Base-by-base conservation (phyloP, 1,140 invertebrate species). In the Prorops nasuta region DNA sequence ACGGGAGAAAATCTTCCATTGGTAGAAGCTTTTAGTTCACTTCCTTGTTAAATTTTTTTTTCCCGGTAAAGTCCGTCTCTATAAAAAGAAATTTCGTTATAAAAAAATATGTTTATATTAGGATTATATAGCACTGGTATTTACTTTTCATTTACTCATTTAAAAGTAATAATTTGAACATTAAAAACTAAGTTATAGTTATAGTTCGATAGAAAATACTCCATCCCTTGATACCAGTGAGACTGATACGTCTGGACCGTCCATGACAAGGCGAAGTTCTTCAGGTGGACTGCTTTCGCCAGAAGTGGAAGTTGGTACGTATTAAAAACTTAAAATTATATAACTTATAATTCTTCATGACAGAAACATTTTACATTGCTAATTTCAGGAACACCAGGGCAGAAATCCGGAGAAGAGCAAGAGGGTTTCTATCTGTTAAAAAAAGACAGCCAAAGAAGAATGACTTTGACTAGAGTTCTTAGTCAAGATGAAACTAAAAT, bases 391-490 rank as follows among this genome's bases (percentile, higher is more conserved):
- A 72, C 74, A 63, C 48, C 70, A 8, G 67, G 63, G 10, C 66
- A 67, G 18, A 80, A 79, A 60, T 72, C 75, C 38, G 79, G 81
- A n/a, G 82, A 83, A 34, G 90, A 95, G 73, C 85, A 88, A 37
- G 92, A 94, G 70, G 91, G 92, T 0, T 98, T 98, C 71, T 98
- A 97, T 77, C 76, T 98, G 40, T 77, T 98, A 6, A 96, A 98
- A 71, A 99, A 98, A 72, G 96, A 98, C 67, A 97, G 94, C 3
- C 96, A 99, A 74, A 81, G 96, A 40, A 82, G 96, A 58, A 87
- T 86, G 63, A 98, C 95, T 7, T 78, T 99, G 1, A 91, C 90
- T 0, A 88, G 90, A 63, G 92, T 98, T 37, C 77, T 99, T 24
- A 85, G 84, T 35, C 86, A 96, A 67, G 95, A 98, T 68, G 87